Evolutionary conservation across 2,113 vertebrate genomes (phyloP).

Genomic region (Coreoperca whiteheadi): DNA sequence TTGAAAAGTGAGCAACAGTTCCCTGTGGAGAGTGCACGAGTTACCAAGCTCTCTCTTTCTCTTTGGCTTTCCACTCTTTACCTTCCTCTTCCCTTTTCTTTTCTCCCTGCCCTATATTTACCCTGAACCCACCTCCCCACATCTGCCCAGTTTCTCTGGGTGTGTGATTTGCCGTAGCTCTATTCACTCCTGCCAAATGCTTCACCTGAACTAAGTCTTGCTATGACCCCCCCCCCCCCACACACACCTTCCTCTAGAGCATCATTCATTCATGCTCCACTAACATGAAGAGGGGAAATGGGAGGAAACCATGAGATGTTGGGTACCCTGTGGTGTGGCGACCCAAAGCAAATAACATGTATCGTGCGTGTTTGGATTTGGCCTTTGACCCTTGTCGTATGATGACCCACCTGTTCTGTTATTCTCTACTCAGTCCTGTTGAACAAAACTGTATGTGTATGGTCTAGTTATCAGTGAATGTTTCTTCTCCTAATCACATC

Average conservation of each 20-base stretch:
- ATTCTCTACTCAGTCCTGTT: not conserved
- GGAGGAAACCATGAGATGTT: constrained; percentile 36
- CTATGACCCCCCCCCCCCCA: constrained; percentile 15
- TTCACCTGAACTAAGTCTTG: constrained; percentile 43
- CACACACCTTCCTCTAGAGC: constrained; percentile 31
- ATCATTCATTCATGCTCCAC: constrained; percentile 58
- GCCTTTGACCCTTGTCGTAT: constrained; percentile 32
- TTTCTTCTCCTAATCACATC: not conserved
- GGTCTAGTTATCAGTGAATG: not conserved
- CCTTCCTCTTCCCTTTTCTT: not conserved
- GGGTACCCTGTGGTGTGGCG: not conserved
- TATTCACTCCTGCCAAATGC: constrained; percentile 19
- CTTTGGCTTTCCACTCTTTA: not conserved
- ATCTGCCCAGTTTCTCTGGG: constrained; percentile 8
- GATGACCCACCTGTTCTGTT: constrained; percentile 47
- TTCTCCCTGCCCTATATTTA: constrained; percentile 5
- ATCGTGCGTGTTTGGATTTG: constrained; percentile 51
- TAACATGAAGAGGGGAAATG: constrained; percentile 21
- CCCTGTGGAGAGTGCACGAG: constrained; percentile 9
- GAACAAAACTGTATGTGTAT: not conserved
- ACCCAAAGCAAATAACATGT: constrained; percentile 57
- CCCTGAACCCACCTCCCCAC: too few relatives aligned
- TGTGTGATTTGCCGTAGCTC: constrained; percentile 20
- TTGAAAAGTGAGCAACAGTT: constrained; percentile 7
- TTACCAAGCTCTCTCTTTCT: not conserved